Base-by-base conservation (phyloP, 2,113 vertebrate species). In the Stercorarius parasiticus region DNA sequence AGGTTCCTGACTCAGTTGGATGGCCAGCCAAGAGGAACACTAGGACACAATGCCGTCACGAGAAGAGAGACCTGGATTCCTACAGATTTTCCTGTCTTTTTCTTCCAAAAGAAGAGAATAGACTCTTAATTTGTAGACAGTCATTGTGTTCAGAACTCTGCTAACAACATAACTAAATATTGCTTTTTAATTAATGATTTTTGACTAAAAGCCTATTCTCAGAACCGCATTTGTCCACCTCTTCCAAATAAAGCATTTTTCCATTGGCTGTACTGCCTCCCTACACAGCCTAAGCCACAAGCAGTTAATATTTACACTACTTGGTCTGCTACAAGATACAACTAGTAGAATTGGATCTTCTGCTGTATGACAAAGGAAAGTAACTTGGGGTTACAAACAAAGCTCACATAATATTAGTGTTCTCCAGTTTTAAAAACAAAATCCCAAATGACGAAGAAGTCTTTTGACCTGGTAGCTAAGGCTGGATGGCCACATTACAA, bases 161-260 rank as follows among this genome's bases (percentile, higher is more conserved):
- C 74, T 88, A 82, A 56, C 65, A 81, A 8, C 42, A 10, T n/a
- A 82, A 71, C 56, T 70, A 66, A 81, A 91, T 23, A 55, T 0
- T 61, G 66, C 85, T 61, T 52, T 52, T 52, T 52, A 27, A 40
- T 32, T 15, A 45, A 27, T 52, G 69, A 36, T 80, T 83, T 84
- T 80, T 45, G 61, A 79, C 27, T 59, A 40, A 73, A 81, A 86
- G 64, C 49, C 72, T 61, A 5, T 47, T 87, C 40, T 87, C 22
- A 2, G 62, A 91, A 47, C 13, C 52, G 43, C 17, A 56, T 36
- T 78, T 82, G 43, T 20, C 16, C 53, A 62, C 13, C 67, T 77
- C 55, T 88, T 83, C 76, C 95, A 92, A 97, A 73, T 9, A 26
- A 81, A 92, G 73, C 42, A 81, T 42, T 38, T 43, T 69, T 45